Base-by-base conservation (phyloP, 2,113 vertebrate species). In the Bubo bubo region DNA sequence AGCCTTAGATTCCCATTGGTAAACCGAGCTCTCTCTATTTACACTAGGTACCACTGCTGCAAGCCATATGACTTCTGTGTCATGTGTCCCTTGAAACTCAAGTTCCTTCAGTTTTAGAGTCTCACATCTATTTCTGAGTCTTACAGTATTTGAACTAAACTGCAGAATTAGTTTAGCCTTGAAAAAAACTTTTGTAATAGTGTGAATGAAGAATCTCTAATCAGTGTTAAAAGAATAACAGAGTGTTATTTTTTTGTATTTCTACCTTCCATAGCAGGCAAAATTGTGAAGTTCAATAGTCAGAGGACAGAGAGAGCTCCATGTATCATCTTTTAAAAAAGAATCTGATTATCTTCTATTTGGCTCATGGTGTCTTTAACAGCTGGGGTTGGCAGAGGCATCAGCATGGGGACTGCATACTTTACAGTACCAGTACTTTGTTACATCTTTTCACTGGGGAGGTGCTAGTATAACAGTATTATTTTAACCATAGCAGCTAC, bases 241-340 rank as follows among this genome's bases (percentile, higher is more conserved):
- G 59, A 27, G 14, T 7, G 4, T 22, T 45, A 45, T 45, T 45
- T 45, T 45, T 45, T 45, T 60, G 35, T 58, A 10, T 90, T 71
- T 96, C 63, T 77, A 1, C 52, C 34, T 86, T 71, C 14, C 58
- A 15, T 6, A 43, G 37, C 34, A 22, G 50, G 56, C 41, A 71
- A 66, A 62, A 45, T 9, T 5, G 12, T 76, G 53, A 66, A 53
- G 41, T 55, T 50, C n/a, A 43, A 26, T 64, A 52, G 32, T n/a
- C 75, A 74, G 56, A 92, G 45, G 32, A 73, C 28, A 52, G 43
- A 79, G 39, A 63, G 50, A 27, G 43, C 39, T 74, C 14, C 28
- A 10, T 0, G 0, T 19, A 4, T 34, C 7, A 0, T 50, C 90
- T 66, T 93, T 62, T 12, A 56, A 41, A 68, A 63, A 49, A 45